Base-by-base conservation (phyloP, 2,888 invertebrate species). In the Melangyna quadrimaculata region DNA sequence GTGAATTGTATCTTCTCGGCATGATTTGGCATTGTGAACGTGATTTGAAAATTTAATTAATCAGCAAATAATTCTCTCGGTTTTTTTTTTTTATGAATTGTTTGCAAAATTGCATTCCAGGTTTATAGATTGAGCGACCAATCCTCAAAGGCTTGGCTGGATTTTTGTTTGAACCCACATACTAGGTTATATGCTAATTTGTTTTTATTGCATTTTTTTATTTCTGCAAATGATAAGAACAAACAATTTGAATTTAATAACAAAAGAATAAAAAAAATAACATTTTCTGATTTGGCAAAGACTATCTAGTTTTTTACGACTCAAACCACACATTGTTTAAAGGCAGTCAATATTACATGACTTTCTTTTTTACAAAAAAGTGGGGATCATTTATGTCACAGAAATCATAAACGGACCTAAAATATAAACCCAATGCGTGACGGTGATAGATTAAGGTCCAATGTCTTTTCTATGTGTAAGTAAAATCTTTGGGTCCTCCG, bases 21-120 rank as follows among this genome's bases (percentile, higher is more conserved):
- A n/a, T n/a, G n/a, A n/a, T 45, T 69, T 45, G 72, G 43, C 78
- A 73, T 37, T 22, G n/a, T n/a, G 55, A 57, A 78, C 83, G 83
- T 83, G 83, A 63, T 70, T 53, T 53, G 77, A 67, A 70, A 69
- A 35, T 35, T 43, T n/a, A 73, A 55, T 19, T 24, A 17, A 6
- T 8, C 29, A 48, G 14, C 17, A n/a, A 10, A 22, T 12, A 22
- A 22, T 1, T 32, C 4, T 19, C 12, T 22, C 7, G 8, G 19
- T 59, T 14, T 35, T 5, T 55, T 5, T n/a, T 53, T 35, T 35
- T 24, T 29, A 7, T 24, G 51, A 69, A 51, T 45, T 70, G 61
- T 63, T 63, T 43, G 29, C 27, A 67, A 17, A 61, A 83, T 22
- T 73, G 74, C 71, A 84, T 79, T 84, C 84, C 72, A 43, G 75